These are phyloP conservation scores for Sminthurinus aureus DNA, from an alignment of 2,888 invertebrate genomes.

Conservation along the genomic window DNA sequence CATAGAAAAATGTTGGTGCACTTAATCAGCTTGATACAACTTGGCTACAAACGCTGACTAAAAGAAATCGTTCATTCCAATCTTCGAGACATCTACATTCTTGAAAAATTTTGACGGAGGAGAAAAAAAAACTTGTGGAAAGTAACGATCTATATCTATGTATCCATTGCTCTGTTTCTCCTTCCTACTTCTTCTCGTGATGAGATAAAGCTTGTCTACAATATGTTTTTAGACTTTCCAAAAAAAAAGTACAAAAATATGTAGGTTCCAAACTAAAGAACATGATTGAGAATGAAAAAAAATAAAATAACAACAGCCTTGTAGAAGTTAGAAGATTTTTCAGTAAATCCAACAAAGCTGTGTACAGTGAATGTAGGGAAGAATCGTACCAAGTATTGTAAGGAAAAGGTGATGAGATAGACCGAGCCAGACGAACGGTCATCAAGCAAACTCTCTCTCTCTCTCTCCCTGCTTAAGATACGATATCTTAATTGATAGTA, in stretches of 20 bases:
- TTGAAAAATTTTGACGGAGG: not conserved
- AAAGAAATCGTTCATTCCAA: conserved; percentile 11
- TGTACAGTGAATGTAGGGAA: conserved; percentile 6
- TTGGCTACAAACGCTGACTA: not conserved
- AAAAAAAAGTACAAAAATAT: not conserved
- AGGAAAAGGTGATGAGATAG: not conserved
- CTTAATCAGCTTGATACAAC: not conserved
- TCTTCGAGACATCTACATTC: conserved; percentile 18
- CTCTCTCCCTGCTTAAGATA: not conserved
- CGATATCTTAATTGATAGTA: conserved; percentile 50
- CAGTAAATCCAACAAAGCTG: conserved; percentile 17
- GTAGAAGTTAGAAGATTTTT: not conserved
- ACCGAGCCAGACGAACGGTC: not conserved
- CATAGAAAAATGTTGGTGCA: not conserved
- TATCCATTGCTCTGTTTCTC: conserved; percentile 14
- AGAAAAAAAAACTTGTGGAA: conserved; percentile 3
- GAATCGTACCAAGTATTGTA: not conserved
- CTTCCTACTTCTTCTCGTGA: not conserved
- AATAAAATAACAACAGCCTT: not conserved
- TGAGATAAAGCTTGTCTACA: not conserved
- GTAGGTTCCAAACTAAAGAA: not conserved
- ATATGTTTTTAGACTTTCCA: not conserved
- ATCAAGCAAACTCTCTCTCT: not conserved
- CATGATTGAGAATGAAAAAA: conserved; percentile 23
- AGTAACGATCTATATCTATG: not conserved